Percentiles rank a stretch among this genome's conserved stretches.
phyloP scores from a whole-genome alignment of 2,888 invertebrate genomes.

The Pristionchus mayeri region DNA sequence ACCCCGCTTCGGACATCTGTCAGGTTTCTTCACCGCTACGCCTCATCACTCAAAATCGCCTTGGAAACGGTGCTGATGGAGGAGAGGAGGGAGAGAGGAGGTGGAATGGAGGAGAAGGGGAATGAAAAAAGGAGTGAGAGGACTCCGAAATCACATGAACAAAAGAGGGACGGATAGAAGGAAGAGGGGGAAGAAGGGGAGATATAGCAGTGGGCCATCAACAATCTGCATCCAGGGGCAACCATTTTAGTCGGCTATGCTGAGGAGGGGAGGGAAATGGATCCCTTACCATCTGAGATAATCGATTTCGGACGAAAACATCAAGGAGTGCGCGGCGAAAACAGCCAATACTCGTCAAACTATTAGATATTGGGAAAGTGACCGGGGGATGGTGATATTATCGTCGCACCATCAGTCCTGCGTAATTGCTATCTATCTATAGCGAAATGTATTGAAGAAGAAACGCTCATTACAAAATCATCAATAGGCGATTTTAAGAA shows the following conservation, averaged over 20 bases:
- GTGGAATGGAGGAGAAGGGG: neutral
- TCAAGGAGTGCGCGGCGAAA: neutral
- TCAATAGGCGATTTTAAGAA: too few relatives aligned
- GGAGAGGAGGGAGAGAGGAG: neutral
- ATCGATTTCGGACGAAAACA: neutral
- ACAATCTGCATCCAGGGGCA: neutral
- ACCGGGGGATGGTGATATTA: too few relatives aligned
- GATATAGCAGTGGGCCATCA: neutral
- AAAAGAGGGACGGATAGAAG: neutral
- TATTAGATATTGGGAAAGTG: neutral
- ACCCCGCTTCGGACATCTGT: conserved; percentile 1
- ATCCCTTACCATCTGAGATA: neutral
- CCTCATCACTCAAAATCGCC: conserved; percentile 30
- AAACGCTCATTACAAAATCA: too few relatives aligned
- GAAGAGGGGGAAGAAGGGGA: neutral
- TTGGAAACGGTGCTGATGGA: conserved; percentile 4
- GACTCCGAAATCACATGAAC: conserved; percentile 12
- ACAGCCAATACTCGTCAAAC: neutral
- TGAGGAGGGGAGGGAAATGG: neutral
- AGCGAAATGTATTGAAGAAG: too few relatives aligned
- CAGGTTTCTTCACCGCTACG: neutral
- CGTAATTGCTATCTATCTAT: too few relatives aligned
- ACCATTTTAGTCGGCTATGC: neutral
- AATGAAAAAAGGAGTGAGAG: neutral
- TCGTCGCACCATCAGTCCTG: too few relatives aligned